Percentiles rank a stretch among this genome's conserved stretches.
These are phyloP conservation scores for Cyclina sinensis DNA, from an alignment of 1,140 invertebrate genomes.

Conservation along the genomic window DNA sequence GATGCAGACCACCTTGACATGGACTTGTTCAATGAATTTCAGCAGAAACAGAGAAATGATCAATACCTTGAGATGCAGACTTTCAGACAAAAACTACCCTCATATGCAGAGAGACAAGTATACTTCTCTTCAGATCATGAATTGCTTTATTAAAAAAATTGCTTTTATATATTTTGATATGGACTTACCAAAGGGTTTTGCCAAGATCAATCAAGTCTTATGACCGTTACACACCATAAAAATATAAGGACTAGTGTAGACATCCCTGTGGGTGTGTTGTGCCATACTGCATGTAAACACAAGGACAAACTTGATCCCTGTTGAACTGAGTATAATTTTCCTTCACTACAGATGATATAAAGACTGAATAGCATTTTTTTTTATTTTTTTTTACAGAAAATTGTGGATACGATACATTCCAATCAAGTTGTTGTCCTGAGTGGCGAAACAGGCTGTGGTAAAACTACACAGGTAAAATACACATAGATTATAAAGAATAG, in stretches of 20 bases:
- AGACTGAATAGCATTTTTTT: neutral
- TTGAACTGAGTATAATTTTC: too few species aligned
- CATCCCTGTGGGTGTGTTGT: too few species aligned
- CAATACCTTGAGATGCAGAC: constrained; percentile 77
- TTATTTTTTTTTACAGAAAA: constrained; percentile 76
- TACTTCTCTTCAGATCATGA: neutral
- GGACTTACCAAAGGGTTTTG: too few species aligned
- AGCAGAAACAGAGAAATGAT: constrained; percentile 60
- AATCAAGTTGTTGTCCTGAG: constrained; percentile 85
- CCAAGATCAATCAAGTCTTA: too few species aligned
- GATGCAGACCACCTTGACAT: constrained; percentile 58
- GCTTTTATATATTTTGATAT: too few species aligned
- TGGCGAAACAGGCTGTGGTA: constrained; percentile 86
- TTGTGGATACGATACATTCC: constrained; percentile 75
- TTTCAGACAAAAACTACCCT: constrained; percentile 81
- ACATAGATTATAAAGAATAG: neutral
- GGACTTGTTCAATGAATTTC: constrained; percentile 60
- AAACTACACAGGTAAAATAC: constrained; percentile 86
- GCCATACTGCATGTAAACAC: too few species aligned
- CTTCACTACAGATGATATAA: neutral
- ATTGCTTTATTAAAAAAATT: too few species aligned
- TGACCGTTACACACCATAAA: too few species aligned
- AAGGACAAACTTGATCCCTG: too few species aligned
- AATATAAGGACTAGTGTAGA: too few species aligned
- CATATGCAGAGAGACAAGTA: constrained; percentile 80